Base-by-base conservation (phyloP, 2,113 vertebrate genomes). In the Tenrec ecaudatus region DNA sequence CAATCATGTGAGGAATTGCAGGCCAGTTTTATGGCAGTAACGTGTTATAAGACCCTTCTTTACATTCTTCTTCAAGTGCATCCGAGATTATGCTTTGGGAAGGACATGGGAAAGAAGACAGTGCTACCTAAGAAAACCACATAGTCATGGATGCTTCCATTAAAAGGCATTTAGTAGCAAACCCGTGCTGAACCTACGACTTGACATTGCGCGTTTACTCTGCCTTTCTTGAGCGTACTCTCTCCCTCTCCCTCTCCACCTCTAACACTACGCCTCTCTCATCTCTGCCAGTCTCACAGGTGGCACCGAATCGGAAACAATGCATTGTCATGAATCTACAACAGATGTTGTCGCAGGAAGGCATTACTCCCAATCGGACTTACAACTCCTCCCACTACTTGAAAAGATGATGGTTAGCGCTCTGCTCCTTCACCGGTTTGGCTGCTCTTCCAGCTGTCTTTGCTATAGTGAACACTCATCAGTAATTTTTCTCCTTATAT, bases 31-130 rank as follows among this genome's bases (percentile, higher is more conserved):
- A 78, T n/a, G 75, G 27, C 19, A 77, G 15, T 25, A 88, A 92
- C 83, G 3, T 33, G 83, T 73, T 85, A 75, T 20, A 3, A 84
- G 68, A 71, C 14, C 80, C 9, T 77, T 60, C 12, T 23, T 60
- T 22, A 85, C 20, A 60, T 86, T 95, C 47, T 90, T 95, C 92
- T 95, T 97, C 93, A 92, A 91, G 47, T 76, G 84, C 89, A 92
- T 89, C 71, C 92, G 83, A 89, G 91, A 73, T 22, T 88, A 83
- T 0, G 82, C 81, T 92, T 89, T 86, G 47, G 76, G 25, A 75
- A 85, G 90, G 29, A 87, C 3, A 66, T 60, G n/a, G 64, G 66
- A 88, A 81, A 38, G 10, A 75, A 94, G 94, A 68, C 1, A 83
- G 20, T 25, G 83, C 33, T 73, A 89, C 58, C 81, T 68, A 7